Evolutionary conservation across 1,140 invertebrate species (phyloP), one percentile per base, ranked within the genome.

Genomic region (Drosophila kikkawai): DNA sequence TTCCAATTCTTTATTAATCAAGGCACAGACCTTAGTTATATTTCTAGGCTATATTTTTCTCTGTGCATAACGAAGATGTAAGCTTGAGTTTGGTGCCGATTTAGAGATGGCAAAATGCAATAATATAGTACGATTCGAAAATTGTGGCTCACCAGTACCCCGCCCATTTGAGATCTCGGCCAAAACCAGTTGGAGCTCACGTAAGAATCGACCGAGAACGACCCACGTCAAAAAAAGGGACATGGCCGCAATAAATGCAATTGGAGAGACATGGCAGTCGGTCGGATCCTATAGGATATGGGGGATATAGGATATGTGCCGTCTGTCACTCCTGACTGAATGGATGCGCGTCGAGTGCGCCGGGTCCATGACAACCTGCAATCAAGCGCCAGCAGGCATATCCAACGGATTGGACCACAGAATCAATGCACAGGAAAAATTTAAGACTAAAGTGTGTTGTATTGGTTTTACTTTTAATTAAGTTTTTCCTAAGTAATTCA

Each of bases 381-480:
- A 85, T 85, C 82, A 85, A 86, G 74, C 82, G 82, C 82, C 82
- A 78, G 67, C 81, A 80, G 75, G 75, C 75, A 60, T 63, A 42
- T 57, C 69, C 47, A 48, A 51, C 44, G 36, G 44, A 70, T 71
- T 36, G 66, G 47, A 32, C 32, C 19, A 47, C 26, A 32, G 8
- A 66, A 60, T 65, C 79, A 36, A 13, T 44, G 22, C 63, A 66
- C 63, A 39, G 15, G 2, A 66, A 17, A 41, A 61, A 39, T 34
- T 11, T 19, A 4, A 55, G 36, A 5, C 1, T 7, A 13, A 13
- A 19, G 7, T 13, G 7, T 8, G 32, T 8, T 19, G 0, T 4
- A 34, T 13, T 13, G 6, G 19, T 32, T 29, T 34, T 17, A 19
- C 3, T 34, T 51, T 9, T 4, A 11, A 17, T 3, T 0, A 2